A percentile compares a stretch with the other conserved stretches of the same genome.
These are phyloP conservation scores for Hemitrygon akajei DNA, from an alignment of 2,797 vertebrate species.

Conservation along the genomic window DNA sequence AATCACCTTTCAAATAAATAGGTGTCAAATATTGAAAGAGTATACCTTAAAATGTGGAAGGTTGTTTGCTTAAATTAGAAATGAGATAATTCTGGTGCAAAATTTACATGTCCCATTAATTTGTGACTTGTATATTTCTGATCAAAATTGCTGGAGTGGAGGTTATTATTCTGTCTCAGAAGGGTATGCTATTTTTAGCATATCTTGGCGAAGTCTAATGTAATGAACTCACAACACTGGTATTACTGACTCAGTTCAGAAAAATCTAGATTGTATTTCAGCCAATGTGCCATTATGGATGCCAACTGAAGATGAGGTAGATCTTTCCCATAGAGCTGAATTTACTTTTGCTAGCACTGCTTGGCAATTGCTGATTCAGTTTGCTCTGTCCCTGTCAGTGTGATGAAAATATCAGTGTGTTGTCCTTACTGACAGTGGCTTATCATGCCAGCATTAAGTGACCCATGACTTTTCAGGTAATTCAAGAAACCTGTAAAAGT, in stretches of 20 bases:
- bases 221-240: no score
- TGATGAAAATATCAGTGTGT: slow-evolving; percentile 4
- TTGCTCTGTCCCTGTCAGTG: neutral
- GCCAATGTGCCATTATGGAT: neutral
- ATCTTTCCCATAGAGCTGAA: neutral
- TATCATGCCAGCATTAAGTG: neutral
- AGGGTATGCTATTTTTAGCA: neutral
- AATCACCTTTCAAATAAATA: neutral
- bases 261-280: neutral
- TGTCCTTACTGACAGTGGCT: neutral
- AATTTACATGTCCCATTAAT: neutral
- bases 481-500: neutral
- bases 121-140: neutral
- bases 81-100: neutral
- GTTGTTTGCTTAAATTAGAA: neutral
- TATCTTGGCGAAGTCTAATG: neutral
- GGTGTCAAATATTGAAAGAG: neutral
- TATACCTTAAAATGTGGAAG: neutral
- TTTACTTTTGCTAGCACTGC: neutral
- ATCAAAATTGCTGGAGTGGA: neutral
- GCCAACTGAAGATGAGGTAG: neutral
- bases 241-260: neutral
- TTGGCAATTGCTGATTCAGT: neutral
- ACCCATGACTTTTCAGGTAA: neutral
- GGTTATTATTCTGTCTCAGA: neutral